Conservation (phyloP, 2,113 vertebrate species). For the Labrus mixtus region DNA sequence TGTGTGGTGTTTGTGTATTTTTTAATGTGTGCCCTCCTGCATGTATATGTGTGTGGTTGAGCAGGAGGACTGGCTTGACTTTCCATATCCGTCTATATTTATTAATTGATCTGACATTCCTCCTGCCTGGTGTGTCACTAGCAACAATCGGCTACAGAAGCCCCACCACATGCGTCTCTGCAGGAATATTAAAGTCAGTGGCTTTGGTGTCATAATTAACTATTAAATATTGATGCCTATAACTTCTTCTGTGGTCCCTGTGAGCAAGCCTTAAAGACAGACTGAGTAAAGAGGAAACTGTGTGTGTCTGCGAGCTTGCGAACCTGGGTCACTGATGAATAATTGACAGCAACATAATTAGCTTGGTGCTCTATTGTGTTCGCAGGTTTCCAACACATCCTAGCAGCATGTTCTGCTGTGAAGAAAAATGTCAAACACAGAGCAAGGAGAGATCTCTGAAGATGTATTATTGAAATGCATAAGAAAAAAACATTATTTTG, state of each 20-base stretch:
- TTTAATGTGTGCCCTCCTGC: not conserved
- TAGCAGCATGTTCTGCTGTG: slow-evolving; percentile 60
- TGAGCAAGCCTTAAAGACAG: slow-evolving; percentile 66
- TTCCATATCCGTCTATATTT: slow-evolving; percentile 52
- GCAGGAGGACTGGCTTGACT: slow-evolving; percentile 4
- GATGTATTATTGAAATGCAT: slow-evolving; percentile 66
- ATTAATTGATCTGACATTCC: slow-evolving; percentile 64
- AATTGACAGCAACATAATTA: slow-evolving; percentile 83
- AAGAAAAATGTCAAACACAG: slow-evolving; percentile 64
- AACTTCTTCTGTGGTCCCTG: slow-evolving; percentile 74
- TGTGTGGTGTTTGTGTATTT: not conserved
- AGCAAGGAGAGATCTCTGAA: slow-evolving; percentile 40
- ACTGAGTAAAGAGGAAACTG: slow-evolving; percentile 58
- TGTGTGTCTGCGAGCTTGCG: slow-evolving; percentile 56
- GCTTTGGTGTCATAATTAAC: slow-evolving; percentile 81
- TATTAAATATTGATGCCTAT: slow-evolving; percentile 83
- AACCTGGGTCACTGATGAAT: slow-evolving; percentile 77
- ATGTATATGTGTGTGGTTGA: slow-evolving; percentile 7
- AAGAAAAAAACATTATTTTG: slow-evolving; percentile 33
- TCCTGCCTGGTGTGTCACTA: slow-evolving; percentile 60
- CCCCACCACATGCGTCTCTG: slow-evolving; percentile 39
- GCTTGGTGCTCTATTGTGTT: slow-evolving; percentile 71
- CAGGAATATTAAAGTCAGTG: slow-evolving; percentile 75
- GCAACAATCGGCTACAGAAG: slow-evolving; percentile 54
- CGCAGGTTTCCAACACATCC: slow-evolving; percentile 65